Conservation (phyloP, 2,888 invertebrate genomes). For the Fissipunctia ypsillon region DNA sequence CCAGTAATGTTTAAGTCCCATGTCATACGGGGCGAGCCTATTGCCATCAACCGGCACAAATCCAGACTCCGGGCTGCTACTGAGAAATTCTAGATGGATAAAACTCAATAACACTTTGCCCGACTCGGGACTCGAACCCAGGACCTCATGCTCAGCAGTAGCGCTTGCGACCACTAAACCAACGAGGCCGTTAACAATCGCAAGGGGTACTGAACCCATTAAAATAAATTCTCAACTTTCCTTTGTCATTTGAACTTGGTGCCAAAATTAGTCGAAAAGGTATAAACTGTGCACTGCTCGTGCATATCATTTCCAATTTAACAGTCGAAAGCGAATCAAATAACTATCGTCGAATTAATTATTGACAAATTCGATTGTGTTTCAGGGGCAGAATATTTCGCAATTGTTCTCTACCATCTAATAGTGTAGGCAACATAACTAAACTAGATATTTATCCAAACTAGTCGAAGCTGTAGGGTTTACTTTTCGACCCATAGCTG, state of each 20-base stretch:
- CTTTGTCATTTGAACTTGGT: constrained; percentile 32
- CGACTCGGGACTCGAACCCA: too few species aligned
- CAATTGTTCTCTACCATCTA: constrained; percentile 12
- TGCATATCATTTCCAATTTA: constrained; percentile 44
- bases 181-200: too few species aligned
- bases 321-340: constrained; percentile 60
- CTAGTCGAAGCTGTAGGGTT: not conserved
- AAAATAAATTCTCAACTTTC: not conserved
- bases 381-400: constrained; percentile 41
- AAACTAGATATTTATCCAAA: not conserved
- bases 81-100: too few species aligned
- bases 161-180: too few species aligned
- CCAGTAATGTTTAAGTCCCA: too few species aligned
- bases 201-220: too few species aligned
- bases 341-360: constrained; percentile 34
- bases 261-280: constrained; percentile 11
- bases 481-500: not conserved
- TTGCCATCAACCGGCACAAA: too few species aligned
- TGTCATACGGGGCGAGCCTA: too few species aligned
- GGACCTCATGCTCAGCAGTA: too few species aligned
- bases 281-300: constrained; percentile 32
- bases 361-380: constrained; percentile 25
- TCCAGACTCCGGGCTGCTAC: too few species aligned
- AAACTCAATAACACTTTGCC: too few species aligned
- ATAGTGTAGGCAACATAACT: not conserved